Evolutionary conservation across 2,113 vertebrate genomes (phyloP).

Genomic region (Aspidoscelis tigris): DNA sequence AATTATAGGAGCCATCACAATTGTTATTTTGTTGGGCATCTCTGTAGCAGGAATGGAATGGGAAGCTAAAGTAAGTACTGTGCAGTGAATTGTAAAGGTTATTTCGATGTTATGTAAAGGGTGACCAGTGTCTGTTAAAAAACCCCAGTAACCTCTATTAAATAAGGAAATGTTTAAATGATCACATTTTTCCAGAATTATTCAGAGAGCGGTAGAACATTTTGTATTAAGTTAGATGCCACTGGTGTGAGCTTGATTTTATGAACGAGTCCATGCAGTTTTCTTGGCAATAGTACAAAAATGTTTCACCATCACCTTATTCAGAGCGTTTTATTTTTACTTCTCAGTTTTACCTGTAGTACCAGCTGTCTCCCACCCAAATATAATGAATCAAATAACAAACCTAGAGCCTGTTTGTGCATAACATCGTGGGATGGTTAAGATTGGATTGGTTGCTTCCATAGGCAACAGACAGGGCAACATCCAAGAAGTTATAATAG

Average conservation of each 20-base stretch:
- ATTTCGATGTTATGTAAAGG: not conserved
- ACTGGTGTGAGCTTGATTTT: not conserved
- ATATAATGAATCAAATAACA: not conserved
- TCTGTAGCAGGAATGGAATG: conserved; percentile 99
- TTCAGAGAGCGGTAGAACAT: too few species aligned
- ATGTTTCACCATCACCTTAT: too few species aligned
- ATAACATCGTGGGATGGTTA: too few species aligned
- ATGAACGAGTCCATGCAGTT: not conserved
- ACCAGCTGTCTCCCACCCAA: too few species aligned
- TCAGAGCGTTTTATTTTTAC: too few species aligned
- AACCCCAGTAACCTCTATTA: not conserved
- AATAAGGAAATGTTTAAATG: not conserved
- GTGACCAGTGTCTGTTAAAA: not conserved
- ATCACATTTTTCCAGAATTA: not conserved
- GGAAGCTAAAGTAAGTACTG: conserved; percentile 93
- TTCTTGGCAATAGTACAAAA: not conserved
- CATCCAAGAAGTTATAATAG: too few species aligned
- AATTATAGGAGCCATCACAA: conserved; percentile 93
- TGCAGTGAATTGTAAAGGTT: not conserved
- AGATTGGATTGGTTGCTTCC: too few species aligned
- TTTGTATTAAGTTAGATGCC: too few species aligned
- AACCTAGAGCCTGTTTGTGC: not conserved
- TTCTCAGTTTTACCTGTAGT: too few species aligned
- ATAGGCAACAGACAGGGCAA: too few species aligned
- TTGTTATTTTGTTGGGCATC: conserved; percentile 92